phyloP scores from a whole-genome alignment of 1,140 invertebrate genomes.

The Orussus abietinus region DNA sequence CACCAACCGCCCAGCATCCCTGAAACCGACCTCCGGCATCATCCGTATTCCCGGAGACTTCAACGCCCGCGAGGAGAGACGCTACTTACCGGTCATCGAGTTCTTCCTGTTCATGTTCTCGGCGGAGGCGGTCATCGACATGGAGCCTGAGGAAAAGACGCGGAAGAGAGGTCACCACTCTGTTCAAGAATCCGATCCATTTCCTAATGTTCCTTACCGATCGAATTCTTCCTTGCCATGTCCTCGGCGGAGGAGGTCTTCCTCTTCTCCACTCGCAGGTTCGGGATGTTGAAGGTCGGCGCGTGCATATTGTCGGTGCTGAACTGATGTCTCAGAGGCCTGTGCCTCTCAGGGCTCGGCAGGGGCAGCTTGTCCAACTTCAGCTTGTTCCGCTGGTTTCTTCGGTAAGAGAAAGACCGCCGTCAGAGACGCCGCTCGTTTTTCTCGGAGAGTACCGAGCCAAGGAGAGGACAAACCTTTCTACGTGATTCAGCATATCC shows the following conservation, averaged over 20 bases:
- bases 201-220: conserved; percentile 61
- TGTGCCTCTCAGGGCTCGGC: conserved; percentile 72
- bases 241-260: conserved; percentile 85
- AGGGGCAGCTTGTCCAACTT: conserved; percentile 74
- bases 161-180: neutral
- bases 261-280: conserved; percentile 76
- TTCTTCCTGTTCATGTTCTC: conserved; percentile 49
- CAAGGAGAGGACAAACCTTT: conserved; percentile 55
- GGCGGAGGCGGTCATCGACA: conserved; percentile 50
- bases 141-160: conserved; percentile 33
- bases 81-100: conserved; percentile 40
- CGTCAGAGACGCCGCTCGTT: too few species aligned
- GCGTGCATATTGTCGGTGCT: conserved; percentile 83
- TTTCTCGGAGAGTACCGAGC: neutral
- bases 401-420: conserved; percentile 22
- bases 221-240: conserved; percentile 81
- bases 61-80: too few species aligned
- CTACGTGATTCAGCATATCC: conserved; percentile 90
- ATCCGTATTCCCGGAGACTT: too few species aligned
- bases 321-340: conserved; percentile 74
- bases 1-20: conserved; percentile 70
- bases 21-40: conserved; percentile 41
- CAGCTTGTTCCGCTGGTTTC: conserved; percentile 77
- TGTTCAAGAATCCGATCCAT: too few species aligned
- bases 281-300: conserved; percentile 80